Conservation (phyloP, 1,140 invertebrate genomes). For the Bombus waltoni region DNA sequence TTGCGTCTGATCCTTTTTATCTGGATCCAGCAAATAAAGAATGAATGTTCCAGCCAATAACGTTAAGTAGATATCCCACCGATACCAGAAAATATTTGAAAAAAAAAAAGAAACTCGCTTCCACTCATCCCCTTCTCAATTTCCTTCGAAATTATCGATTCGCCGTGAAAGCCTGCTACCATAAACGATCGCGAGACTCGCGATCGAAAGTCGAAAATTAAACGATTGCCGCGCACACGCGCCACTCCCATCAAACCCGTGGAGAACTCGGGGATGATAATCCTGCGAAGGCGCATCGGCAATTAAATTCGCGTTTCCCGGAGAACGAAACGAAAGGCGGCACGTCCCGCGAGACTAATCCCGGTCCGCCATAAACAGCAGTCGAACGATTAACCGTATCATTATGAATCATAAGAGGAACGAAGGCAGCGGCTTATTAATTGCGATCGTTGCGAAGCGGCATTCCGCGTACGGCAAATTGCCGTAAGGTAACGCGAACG, state of each 20-base stretch:
- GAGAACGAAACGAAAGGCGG: conserved; percentile 21
- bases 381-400: conserved; percentile 46
- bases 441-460: conserved; percentile 33
- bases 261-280: neutral
- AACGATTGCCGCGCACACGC: neutral
- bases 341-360: conserved; percentile 19
- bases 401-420: conserved; percentile 43
- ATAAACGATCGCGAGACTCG: neutral
- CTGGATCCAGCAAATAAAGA: neutral
- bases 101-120: too few relatives aligned
- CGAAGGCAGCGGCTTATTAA: conserved; percentile 40
- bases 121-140: neutral
- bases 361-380: conserved; percentile 16
- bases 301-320: conserved; percentile 19
- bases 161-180: neutral
- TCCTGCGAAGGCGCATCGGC: neutral
- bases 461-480: conserved; percentile 41
- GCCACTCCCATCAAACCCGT: neutral
- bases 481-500: conserved; percentile 38
- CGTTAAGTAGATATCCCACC: neutral
- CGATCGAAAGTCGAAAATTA: neutral
- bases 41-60: neutral
- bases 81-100: neutral
- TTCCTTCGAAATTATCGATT: conserved; percentile 9
- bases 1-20: neutral